Evolutionary conservation across 2,113 vertebrate genomes (phyloP).

Genomic region (Odobenus rosmarus): DNA sequence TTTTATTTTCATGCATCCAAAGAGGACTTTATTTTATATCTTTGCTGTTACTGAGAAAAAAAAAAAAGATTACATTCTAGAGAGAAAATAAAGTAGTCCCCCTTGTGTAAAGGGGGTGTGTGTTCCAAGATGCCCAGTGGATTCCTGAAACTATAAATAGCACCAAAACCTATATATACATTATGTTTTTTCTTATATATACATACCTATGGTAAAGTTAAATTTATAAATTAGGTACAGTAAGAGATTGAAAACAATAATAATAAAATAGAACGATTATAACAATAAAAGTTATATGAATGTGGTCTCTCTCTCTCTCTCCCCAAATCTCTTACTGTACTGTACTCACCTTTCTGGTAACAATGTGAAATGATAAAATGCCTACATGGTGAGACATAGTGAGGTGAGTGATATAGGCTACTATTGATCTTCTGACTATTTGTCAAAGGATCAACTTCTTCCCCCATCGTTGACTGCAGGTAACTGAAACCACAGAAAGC

Average conservation of each 20-base stretch:
- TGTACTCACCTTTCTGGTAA: neutral
- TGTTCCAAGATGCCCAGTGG: neutral
- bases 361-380: neutral
- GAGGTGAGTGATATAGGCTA: neutral
- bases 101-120: neutral
- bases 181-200: neutral
- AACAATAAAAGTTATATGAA: neutral
- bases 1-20: neutral
- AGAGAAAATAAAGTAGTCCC: neutral
- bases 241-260: neutral
- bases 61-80: neutral
- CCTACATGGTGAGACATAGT: neutral
- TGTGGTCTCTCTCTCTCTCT: neutral
- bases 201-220: neutral
- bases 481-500: neutral
- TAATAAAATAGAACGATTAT: neutral
- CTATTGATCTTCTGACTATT: neutral
- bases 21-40: neutral
- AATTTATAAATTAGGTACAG: neutral
- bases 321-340: neutral
- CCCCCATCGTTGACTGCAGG: neutral
- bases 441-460: neutral
- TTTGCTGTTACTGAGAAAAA: neutral
- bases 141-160: neutral
- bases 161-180: neutral